These are phyloP conservation scores for Chrosomus eos DNA, from an alignment of 2,797 vertebrate genomes.

Conservation along the genomic window DNA sequence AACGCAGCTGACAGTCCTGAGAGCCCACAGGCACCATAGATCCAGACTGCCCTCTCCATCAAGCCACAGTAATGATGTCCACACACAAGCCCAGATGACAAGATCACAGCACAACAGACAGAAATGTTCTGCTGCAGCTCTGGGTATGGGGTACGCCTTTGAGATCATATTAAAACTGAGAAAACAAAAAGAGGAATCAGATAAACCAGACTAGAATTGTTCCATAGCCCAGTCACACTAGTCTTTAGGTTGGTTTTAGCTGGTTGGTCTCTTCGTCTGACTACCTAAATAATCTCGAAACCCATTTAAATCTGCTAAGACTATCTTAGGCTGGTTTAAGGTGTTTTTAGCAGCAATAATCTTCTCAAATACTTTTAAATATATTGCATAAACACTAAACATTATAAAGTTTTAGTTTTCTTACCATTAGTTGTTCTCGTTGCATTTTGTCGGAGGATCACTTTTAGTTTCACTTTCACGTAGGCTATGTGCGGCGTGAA, in stretches of 20 bases:
- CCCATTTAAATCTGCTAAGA: neutral
- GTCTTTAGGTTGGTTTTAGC: neutral
- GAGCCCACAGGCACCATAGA: slow-evolving; percentile 66
- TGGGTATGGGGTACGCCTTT: neutral
- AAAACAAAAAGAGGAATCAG: neutral
- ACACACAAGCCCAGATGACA: slow-evolving; percentile 40
- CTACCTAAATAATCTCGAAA: neutral
- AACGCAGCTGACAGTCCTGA: slow-evolving; percentile 64
- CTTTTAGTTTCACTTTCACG: slow-evolving; percentile 35
- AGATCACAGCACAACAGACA: slow-evolving; percentile 53
- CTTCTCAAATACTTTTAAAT: neutral
- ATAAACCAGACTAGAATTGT: neutral
- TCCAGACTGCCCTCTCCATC: slow-evolving; percentile 38
- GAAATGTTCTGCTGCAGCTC: neutral
- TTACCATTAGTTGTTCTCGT: neutral
- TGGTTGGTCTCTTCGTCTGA: neutral
- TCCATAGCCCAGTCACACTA: neutral
- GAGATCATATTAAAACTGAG: slow-evolving; percentile 12
- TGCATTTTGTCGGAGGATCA: neutral
- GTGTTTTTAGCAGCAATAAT: neutral
- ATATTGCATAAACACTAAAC: neutral
- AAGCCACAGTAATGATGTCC: slow-evolving; percentile 26
- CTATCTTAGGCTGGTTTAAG: neutral
- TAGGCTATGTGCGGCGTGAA: neutral
- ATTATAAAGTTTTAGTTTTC: neutral